These are phyloP conservation scores for Anarhynchus alexandrinus DNA, from an alignment of 2,113 vertebrate genomes.

Conservation along the genomic window DNA sequence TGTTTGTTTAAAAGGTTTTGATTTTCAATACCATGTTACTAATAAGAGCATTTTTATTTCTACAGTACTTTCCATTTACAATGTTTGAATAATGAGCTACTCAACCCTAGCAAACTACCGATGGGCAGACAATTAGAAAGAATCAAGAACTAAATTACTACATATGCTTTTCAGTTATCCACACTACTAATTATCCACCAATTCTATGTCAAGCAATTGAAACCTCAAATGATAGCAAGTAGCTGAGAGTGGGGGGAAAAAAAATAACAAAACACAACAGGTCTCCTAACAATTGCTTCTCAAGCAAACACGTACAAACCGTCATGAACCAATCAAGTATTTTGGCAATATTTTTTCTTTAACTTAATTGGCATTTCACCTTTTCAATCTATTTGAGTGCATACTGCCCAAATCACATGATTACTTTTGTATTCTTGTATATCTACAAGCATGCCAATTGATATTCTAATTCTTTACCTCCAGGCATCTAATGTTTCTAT, in stretches of 20 bases:
- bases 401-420: background rate
- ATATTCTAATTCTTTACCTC: background rate
- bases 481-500: background rate
- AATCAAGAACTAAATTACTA: conserved; percentile 45
- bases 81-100: conserved; percentile 12
- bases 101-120: background rate
- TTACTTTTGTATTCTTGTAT: background rate
- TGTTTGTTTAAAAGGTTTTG: background rate
- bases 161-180: conserved; percentile 34
- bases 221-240: conserved; percentile 33
- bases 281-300: background rate
- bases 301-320: background rate
- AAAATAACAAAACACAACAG: background rate
- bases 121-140: conserved; percentile 46
- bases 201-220: conserved; percentile 17
- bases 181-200: conserved; percentile 53
- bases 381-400: background rate
- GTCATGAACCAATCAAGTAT: background rate
- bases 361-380: background rate
- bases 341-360: background rate
- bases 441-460: background rate
- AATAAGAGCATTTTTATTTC: background rate
- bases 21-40: background rate
- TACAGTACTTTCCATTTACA: background rate
- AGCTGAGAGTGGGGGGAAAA: background rate